Evolutionary conservation across 2,888 invertebrate genomes (phyloP).

Genomic region (Pseudococcus longispinus): DNA sequence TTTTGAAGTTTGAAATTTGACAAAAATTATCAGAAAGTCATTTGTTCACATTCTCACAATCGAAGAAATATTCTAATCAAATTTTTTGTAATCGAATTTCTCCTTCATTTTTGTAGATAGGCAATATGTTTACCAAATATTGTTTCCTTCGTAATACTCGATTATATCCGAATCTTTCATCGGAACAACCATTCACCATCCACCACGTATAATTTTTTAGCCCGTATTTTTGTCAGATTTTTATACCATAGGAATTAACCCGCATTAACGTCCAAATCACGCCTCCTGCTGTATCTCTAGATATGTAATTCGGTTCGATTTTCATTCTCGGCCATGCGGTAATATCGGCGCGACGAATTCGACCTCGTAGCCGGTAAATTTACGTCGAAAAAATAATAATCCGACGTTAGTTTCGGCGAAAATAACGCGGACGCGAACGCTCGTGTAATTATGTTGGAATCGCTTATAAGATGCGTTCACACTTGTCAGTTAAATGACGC

Average conservation of each 20-base stretch:
- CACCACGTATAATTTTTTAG: too few relatives aligned
- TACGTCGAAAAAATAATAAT: neutral
- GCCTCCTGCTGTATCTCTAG: neutral
- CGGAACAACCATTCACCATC: too few relatives aligned
- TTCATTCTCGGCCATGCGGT: neutral
- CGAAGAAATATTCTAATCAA: too few relatives aligned
- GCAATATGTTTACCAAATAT: too few relatives aligned
- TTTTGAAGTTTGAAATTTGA: too few relatives aligned
- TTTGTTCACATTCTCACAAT: too few relatives aligned
- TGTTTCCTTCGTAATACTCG: too few relatives aligned
- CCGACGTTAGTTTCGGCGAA: neutral
- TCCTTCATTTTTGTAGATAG: too few relatives aligned
- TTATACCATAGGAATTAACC: neutral
- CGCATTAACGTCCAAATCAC: neutral
- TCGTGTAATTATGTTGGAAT: neutral
- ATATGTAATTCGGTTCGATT: neutral
- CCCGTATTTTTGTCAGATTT: neutral
- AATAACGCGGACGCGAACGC: neutral
- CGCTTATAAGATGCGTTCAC: conserved; percentile 22
- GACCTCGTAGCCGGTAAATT: neutral
- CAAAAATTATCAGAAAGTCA: too few relatives aligned
- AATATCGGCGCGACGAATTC: neutral
- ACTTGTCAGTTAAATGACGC: conserved; percentile 39
- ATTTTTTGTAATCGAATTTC: too few relatives aligned
- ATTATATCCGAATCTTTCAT: too few relatives aligned